These are phyloP conservation scores for Drosophila infuscata DNA, from an alignment of 2,888 invertebrate genomes.

Conservation along the genomic window DNA sequence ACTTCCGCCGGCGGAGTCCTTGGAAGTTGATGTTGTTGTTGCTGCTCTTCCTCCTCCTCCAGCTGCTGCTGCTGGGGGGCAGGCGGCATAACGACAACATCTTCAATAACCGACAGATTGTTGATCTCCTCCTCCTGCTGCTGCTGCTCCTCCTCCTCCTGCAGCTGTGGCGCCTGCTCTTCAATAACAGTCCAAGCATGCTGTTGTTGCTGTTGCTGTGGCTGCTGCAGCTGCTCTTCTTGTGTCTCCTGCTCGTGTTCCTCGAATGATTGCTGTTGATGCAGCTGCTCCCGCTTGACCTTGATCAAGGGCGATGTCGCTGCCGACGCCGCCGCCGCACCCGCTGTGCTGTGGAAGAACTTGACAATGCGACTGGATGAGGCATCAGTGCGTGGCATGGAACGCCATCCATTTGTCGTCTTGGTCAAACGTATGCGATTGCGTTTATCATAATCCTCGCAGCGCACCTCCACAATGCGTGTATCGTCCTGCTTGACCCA, in stretches of 20 bases:
- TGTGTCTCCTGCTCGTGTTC: slow-evolving; percentile 18
- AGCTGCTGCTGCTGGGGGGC: slow-evolving; percentile 31
- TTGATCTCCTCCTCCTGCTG: slow-evolving; percentile 24
- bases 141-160: slow-evolving; percentile 20
- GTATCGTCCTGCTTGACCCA: slow-evolving; percentile 94
- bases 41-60: slow-evolving; percentile 17
- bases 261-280: slow-evolving; percentile 43
- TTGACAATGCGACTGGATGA: slow-evolving; percentile 82
- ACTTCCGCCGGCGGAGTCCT: slow-evolving; percentile 21
- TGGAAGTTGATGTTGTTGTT: background rate
- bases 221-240: slow-evolving; percentile 11
- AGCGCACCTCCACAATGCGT: slow-evolving; percentile 92
- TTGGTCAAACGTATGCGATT: slow-evolving; percentile 94
- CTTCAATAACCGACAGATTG: slow-evolving; percentile 53
- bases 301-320: slow-evolving; percentile 82
- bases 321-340: slow-evolving; percentile 35
- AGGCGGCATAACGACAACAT: slow-evolving; percentile 62
- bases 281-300: slow-evolving; percentile 82
- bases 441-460: slow-evolving; percentile 94
- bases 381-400: slow-evolving; percentile 91
- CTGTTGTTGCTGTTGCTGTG: slow-evolving; percentile 3
- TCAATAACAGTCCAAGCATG: slow-evolving; percentile 26
- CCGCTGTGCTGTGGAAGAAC: slow-evolving; percentile 78
- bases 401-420: slow-evolving; percentile 92
- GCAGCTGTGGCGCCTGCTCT: slow-evolving; percentile 25